phyloP scores from a whole-genome alignment of 2,113 vertebrate genomes.

The Ellobius talpinus region DNA sequence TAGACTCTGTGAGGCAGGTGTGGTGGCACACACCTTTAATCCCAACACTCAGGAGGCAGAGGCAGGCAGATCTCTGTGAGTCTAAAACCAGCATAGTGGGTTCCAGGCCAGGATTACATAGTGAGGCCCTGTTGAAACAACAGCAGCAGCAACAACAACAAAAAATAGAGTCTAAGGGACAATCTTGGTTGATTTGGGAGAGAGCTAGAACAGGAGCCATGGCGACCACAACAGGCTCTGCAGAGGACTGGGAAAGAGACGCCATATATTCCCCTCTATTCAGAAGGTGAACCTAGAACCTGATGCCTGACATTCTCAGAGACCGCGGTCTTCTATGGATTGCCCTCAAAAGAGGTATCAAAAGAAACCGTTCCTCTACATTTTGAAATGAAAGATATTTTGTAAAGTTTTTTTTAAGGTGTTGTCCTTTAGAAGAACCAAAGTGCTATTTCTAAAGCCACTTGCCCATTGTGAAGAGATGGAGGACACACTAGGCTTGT shows the following conservation, averaged over 20 bases:
- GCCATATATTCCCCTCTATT: not conserved
- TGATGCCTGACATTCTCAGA: not conserved
- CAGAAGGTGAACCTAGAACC: not conserved
- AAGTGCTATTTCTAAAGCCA: not conserved
- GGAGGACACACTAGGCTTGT: not conserved
- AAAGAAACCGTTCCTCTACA: not conserved
- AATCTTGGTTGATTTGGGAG: not conserved
- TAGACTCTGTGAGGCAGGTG: not conserved
- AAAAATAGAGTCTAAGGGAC: not conserved
- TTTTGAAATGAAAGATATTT: conserved; percentile 5
- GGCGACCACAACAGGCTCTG: not conserved
- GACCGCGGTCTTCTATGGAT: not conserved
- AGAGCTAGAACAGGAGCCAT: fast-evolving
- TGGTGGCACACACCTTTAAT: not conserved
- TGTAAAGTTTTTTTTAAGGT: not conserved
- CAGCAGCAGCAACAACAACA: not conserved
- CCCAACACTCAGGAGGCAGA: not conserved
- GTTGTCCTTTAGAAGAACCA: not conserved
- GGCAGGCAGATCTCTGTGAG: not conserved
- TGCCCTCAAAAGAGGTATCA: not conserved
- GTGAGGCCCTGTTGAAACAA: not conserved
- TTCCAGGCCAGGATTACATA: not conserved
- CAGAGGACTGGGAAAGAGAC: not conserved
- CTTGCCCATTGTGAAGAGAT: not conserved
- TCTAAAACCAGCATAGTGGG: not conserved